Base-by-base conservation (phyloP, 2,797 vertebrate species). In the Eulemur mongoz region DNA sequence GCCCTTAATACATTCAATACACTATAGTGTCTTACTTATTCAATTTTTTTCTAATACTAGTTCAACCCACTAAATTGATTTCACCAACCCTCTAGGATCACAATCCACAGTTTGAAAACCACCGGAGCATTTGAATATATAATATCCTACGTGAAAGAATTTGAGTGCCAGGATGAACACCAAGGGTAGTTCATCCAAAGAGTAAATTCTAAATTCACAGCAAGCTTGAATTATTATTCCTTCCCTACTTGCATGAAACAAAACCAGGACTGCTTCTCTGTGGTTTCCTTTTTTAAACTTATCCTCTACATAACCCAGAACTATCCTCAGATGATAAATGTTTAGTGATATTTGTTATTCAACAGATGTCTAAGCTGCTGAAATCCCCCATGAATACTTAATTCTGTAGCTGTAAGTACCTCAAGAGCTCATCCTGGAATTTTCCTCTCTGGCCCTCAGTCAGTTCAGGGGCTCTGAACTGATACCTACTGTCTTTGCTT, bases 251-350 rank as follows among this genome's bases (percentile, higher is more conserved):
- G 40, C 40, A 54, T 67, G 40, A 69, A 59, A 85, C 18, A 84
- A 86, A 94, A 57, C 5, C 18, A 65, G 15, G 20, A 65, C 35
- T 40, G 59, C 12, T 75, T 84, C 27, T 70, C 67, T 11, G 57
- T 2, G 18, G 48, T 88, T 96, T 72, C 76, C 70, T 54, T 82
- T 88, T 86, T 50, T 54, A 61, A 96, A 38, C 9, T 25, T 43
- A 35, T 88, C 80, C 61, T 95, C 93, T 83, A 22, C 7, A 23
- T 57, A 81, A 91, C 86, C 79, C 72, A 86, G 50, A 87, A 63
- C 65, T 70, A 89, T 65, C 52, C 52, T 63, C 59, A 61, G 89
- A 91, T 87, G 38, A 97, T 69, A 52, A 97, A 96, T 78, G 65
- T 67, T 75, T 78, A 78, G 38, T 73, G 80, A 35, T 80, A 80